These are phyloP conservation scores for Acanthosepion pharaonis DNA, from an alignment of 2,888 invertebrate genomes.

Conservation along the genomic window DNA sequence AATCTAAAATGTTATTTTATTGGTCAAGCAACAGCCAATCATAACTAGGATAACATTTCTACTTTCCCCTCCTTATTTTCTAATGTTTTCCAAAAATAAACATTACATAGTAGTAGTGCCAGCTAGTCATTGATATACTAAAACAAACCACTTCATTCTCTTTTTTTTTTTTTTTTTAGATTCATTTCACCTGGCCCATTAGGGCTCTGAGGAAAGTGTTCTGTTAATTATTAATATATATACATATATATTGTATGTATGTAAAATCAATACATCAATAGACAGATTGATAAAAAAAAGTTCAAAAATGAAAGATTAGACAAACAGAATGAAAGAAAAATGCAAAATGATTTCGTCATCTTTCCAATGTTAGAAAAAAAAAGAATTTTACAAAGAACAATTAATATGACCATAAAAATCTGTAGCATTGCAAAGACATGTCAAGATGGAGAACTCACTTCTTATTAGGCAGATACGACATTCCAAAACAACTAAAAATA, in stretches of 20 bases:
- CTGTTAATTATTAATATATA: neutral
- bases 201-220: neutral
- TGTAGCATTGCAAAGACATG: neutral
- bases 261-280: neutral
- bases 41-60: neutral
- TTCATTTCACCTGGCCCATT: neutral
- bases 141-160: neutral
- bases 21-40: neutral
- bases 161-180: neutral
- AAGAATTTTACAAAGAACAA: neutral
- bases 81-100: constrained; percentile 8
- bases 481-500: constrained; percentile 8
- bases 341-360: neutral
- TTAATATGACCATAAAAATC: neutral
- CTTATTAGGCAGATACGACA: neutral
- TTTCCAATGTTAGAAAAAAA: neutral
- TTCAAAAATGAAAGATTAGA: neutral
- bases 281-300: neutral
- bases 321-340: neutral
- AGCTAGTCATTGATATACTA: neutral
- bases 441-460: neutral
- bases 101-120: neutral
- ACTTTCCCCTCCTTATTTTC: neutral
- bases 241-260: neutral
- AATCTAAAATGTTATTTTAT: constrained; percentile 15